Conservation (phyloP, 2,113 vertebrate genomes). For the Leptosomus discolor region DNA sequence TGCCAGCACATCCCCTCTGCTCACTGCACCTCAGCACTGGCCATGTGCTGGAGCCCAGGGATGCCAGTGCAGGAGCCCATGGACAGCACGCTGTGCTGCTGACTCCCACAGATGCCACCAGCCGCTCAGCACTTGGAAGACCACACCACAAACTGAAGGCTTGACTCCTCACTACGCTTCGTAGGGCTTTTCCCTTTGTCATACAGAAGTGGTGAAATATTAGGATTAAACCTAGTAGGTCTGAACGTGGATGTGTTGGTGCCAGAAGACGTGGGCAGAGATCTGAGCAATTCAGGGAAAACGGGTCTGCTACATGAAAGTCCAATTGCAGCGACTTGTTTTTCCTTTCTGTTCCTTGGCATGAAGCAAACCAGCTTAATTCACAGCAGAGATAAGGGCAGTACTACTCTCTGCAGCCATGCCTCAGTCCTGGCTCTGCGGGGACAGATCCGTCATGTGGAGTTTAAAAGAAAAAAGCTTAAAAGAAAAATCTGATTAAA, state of each 20-base stretch:
- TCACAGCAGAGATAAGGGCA: not conserved
- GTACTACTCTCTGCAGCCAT: not conserved
- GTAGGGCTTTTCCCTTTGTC: not conserved
- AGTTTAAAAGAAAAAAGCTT: not conserved
- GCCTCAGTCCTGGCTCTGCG: not conserved
- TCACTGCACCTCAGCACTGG: not conserved
- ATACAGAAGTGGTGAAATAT: not conserved
- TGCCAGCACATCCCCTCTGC: not conserved
- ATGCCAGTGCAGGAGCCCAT: not conserved
- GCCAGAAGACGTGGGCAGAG: not conserved
- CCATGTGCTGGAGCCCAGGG: not conserved
- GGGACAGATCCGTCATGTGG: not conserved
- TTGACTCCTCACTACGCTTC: not conserved
- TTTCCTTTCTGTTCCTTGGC: not conserved
- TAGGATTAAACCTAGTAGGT: not conserved
- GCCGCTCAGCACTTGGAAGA: not conserved
- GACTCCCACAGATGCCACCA: not conserved
- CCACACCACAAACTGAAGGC: not conserved
- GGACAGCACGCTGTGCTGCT: not conserved
- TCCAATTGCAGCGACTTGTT: not conserved
- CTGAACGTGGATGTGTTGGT: not conserved
- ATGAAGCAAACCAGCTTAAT: not conserved
- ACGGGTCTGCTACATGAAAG: accelerated
- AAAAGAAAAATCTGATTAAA: not conserved
- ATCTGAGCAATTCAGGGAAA: not conserved